Evolutionary conservation across 1,140 invertebrate genomes (phyloP), one percentile per base, ranked within the genome.

Genomic region (Drosophila micromelanica): DNA sequence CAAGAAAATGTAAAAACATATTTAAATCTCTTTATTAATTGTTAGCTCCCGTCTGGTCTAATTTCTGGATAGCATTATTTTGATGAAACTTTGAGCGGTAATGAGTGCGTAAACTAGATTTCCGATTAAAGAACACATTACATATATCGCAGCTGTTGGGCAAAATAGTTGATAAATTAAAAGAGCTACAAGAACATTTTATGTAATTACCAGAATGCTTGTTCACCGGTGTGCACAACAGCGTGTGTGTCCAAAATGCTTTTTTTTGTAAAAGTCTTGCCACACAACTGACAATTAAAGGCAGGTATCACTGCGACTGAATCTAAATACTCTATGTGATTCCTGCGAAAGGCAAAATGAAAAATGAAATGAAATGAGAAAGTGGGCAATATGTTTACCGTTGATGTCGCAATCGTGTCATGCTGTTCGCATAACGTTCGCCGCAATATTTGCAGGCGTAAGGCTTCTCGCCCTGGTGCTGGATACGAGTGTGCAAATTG

Each of bases 361-460:
- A 35, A 11, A 11, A 9, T 20, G 6, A 11, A n/a, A 15, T 7
- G 20, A 13, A 9, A n/a, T n/a, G n/a, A 35, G 27, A 43, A 45
- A 27, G 8, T 35, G 32, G 6, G 20, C 9, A 38, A 7, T 13
- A 1, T 35, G 38, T 5, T 13, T 43, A 54, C 73, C 80, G 56
- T 42, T 82, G 70, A 62, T 78, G 79, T 8, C 63, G 56, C 9
- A 73, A 46, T 11, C 78, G 51, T n/a, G 62, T 55, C 8, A 73
- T 69, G 35, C 78, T 78, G 30, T 69, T 78, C 8, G 63, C 52
- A 11, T 78, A 81, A 4, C 78, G 70, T 23, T 74, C 43, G 27
- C 52, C 69, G 35, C 79, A 81, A 45, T 62, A 81, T 59, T 77
- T 81, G 38, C 78, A 81, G 1, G 45, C 40, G 17, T 81, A 81